These are phyloP conservation scores for Telmatherina bonti DNA, from an alignment of 2,797 vertebrate species.

Conservation along the genomic window DNA sequence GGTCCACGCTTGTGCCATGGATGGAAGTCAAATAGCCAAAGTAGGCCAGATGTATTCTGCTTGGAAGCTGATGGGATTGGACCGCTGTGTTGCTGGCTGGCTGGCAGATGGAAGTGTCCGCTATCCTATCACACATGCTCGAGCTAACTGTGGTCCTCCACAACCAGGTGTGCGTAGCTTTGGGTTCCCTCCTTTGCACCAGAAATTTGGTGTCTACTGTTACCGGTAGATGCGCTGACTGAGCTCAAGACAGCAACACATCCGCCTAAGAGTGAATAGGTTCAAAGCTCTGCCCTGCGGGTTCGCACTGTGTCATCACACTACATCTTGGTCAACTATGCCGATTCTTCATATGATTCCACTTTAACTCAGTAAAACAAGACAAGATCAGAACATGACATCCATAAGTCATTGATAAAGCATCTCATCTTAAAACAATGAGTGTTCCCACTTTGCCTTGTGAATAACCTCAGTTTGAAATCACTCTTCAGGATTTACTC, in stretches of 20 bases:
- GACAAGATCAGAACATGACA: constrained; percentile 8
- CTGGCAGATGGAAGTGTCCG: constrained; percentile 90
- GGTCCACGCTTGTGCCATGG: constrained; percentile 81
- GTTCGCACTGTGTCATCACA: constrained; percentile 15
- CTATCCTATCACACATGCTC: constrained; percentile 87
- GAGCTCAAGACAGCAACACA: constrained; percentile 11
- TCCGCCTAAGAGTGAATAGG: constrained; percentile 18
- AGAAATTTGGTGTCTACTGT: constrained; percentile 90
- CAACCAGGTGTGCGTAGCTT: constrained; percentile 90
- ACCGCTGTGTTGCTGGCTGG: constrained; percentile 92
- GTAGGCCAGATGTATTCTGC: constrained; percentile 92
- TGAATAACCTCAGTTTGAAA: background rate
- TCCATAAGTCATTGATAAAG: background rate
- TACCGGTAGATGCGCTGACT: constrained; percentile 70
- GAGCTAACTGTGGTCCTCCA: constrained; percentile 84
- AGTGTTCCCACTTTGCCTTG: constrained; percentile 6
- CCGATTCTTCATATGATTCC: constrained; percentile 1
- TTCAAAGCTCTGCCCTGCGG: constrained; percentile 24
- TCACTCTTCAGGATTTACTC: background rate
- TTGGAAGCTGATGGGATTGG: constrained; percentile 89
- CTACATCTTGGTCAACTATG: constrained; percentile 8
- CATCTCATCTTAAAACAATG: background rate
- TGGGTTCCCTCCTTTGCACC: constrained; percentile 85
- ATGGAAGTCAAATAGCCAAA: constrained; percentile 83
- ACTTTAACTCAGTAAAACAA: constrained; percentile 7